A percentile compares a stretch with the other conserved stretches of the same genome.
Conservation (phyloP, 2,888 invertebrate species). For the Chrysolina americana region DNA sequence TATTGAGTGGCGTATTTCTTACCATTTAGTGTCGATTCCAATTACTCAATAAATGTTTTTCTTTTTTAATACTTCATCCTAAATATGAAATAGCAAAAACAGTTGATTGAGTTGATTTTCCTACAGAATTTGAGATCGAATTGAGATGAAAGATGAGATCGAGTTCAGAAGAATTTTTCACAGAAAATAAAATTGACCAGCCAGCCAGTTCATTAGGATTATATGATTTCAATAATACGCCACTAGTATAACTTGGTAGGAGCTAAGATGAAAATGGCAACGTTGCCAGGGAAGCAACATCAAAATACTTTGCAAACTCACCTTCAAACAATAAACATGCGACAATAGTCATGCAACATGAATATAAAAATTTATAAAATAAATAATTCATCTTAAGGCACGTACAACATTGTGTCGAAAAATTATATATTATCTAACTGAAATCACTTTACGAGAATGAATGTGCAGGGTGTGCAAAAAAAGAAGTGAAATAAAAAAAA, state of each 20-base stretch:
- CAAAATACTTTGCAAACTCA: slow-evolving; percentile 36
- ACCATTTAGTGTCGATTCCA: background rate
- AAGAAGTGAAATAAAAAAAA: background rate
- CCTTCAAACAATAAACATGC: slow-evolving; percentile 38
- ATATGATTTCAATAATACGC: background rate
- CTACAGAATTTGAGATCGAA: background rate
- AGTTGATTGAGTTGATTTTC: no score
- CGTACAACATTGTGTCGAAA: slow-evolving; percentile 27
- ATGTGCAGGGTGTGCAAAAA: background rate
- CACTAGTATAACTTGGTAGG: background rate
- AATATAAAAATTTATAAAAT: slow-evolving; percentile 36
- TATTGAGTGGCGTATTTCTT: slow-evolving; percentile 9
- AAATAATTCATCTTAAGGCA: slow-evolving; percentile 36
- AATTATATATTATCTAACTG: slow-evolving; percentile 32
- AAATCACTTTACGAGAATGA: slow-evolving; percentile 23
- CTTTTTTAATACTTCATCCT: background rate
- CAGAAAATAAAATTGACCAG: background rate
- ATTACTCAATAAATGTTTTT: background rate
- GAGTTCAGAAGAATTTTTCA: background rate
- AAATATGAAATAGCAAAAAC: no score
- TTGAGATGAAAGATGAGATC: slow-evolving; percentile 1
- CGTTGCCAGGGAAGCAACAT: slow-evolving; percentile 36
- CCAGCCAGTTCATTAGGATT: background rate
- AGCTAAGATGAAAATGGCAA: slow-evolving; percentile 31
- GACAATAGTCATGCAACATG: slow-evolving; percentile 28